These are phyloP conservation scores for Sebastes baramenuke DNA, from an alignment of 2,797 vertebrate genomes.

Conservation along the genomic window DNA sequence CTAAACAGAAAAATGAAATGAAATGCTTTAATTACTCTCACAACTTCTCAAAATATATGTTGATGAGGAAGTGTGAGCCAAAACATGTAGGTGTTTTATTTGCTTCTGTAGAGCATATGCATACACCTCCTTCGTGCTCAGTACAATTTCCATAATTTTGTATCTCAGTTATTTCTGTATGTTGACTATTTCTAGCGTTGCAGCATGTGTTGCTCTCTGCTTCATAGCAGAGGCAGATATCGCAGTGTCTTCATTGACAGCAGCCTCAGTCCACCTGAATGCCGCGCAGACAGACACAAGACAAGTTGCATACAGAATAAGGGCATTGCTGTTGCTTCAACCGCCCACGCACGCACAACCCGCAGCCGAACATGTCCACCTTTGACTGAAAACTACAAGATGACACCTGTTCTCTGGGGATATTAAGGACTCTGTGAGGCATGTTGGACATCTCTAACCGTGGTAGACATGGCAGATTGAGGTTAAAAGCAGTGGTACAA, in stretches of 20 bases:
- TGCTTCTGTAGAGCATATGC: constrained; percentile 37
- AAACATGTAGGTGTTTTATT: constrained; percentile 41
- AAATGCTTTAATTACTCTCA: constrained; percentile 10
- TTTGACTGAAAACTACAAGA: background rate
- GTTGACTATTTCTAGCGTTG: background rate
- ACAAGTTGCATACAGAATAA: background rate
- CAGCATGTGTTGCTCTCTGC: background rate
- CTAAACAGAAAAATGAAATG: background rate
- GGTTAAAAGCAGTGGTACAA: constrained; percentile 6
- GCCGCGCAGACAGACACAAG: background rate
- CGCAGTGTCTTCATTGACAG: background rate
- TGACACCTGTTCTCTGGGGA: background rate
- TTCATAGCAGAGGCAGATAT: background rate
- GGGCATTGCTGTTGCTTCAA: background rate
- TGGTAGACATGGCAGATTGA: background rate
- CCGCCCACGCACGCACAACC: background rate
- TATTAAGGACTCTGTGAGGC: background rate
- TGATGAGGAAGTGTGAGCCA: constrained; percentile 23
- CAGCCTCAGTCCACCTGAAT: background rate
- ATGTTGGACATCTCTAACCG: background rate
- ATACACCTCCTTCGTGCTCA: constrained; percentile 1
- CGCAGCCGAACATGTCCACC: background rate
- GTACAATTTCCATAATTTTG: background rate
- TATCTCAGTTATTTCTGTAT: constrained; percentile 8
- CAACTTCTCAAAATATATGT: constrained; percentile 29